These are phyloP conservation scores for Jaculus jaculus DNA, from an alignment of 2,113 vertebrate genomes.

Conservation along the genomic window DNA sequence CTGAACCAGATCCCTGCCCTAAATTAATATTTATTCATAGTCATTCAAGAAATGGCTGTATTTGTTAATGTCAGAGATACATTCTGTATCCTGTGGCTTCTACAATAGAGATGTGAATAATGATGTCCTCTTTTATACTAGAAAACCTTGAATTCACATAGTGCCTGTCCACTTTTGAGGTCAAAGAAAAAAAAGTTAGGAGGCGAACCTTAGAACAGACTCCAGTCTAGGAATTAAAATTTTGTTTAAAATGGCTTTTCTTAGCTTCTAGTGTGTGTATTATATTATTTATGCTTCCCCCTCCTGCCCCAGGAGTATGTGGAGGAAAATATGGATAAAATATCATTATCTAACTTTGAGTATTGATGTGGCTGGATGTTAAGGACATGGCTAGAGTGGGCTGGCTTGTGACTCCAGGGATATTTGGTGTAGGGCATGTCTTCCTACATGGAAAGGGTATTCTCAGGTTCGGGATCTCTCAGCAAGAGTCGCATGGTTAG, in stretches of 20 bases:
- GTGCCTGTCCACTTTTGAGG: constrained; percentile 30
- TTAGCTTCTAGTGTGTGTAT: not conserved
- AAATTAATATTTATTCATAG: not conserved
- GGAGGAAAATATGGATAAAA: not conserved
- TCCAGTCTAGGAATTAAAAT: not conserved
- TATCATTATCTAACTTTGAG: not conserved
- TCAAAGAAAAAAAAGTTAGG: not conserved
- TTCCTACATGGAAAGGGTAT: not conserved
- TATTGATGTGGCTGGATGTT: not conserved
- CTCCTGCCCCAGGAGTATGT: too few species aligned
- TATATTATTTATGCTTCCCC: not conserved
- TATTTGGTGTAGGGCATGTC: not conserved
- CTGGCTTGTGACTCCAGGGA: not conserved
- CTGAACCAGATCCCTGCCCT: not conserved
- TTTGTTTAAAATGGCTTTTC: constrained; percentile 54
- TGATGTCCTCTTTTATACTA: constrained; percentile 32
- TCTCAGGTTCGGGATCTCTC: not conserved
- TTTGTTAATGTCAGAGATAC: constrained; percentile 35
- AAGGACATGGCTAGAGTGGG: not conserved
- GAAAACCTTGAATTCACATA: constrained; percentile 33
- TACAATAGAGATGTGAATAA: constrained; percentile 29
- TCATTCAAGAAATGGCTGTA: constrained; percentile 32
- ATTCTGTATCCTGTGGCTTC: constrained; percentile 18
- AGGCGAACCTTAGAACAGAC: not conserved
- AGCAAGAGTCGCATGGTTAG: not conserved